Percentiles rank a stretch among this genome's conserved stretches.
Conservation (phyloP, 2,888 invertebrate species). For the Campopleginae sp. region DNA sequence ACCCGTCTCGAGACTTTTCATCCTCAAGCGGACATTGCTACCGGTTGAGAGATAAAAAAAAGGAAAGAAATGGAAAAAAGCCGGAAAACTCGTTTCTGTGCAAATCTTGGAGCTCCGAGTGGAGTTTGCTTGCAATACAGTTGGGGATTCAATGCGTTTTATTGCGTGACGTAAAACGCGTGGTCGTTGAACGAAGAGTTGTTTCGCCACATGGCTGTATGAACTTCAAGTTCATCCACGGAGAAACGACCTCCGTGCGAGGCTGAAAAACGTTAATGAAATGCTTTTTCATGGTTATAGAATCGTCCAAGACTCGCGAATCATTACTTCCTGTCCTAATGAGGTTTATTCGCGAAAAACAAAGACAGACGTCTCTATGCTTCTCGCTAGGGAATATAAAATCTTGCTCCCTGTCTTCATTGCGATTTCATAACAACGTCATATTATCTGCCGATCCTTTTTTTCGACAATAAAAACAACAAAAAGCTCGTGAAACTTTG, state of each 20-base stretch:
- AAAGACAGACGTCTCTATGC: background rate
- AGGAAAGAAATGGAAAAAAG: slow-evolving; percentile 31
- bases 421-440: background rate
- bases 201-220: slow-evolving; percentile 11
- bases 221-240: slow-evolving; percentile 55
- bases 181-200: slow-evolving; percentile 42
- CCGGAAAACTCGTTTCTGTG: slow-evolving; percentile 57
- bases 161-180: slow-evolving; percentile 35
- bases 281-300: slow-evolving; percentile 14
- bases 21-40: slow-evolving; percentile 34
- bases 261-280: slow-evolving; percentile 5
- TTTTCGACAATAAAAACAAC: background rate
- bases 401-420: background rate
- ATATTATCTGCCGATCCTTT: background rate
- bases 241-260: slow-evolving; percentile 44
- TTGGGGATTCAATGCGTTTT: slow-evolving; percentile 23
- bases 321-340: background rate
- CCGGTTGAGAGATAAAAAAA: slow-evolving; percentile 54
- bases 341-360: background rate
- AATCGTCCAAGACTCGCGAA: background rate
- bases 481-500: too few species aligned
- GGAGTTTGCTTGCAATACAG: slow-evolving; percentile 9
- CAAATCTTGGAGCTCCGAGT: slow-evolving; percentile 34
- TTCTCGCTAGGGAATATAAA: background rate
- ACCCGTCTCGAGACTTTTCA: background rate